A percentile compares a stretch with the other conserved stretches of the same genome.
phyloP scores from a whole-genome alignment of 2,797 vertebrate species.

The Hapalemur alaotrensis region DNA sequence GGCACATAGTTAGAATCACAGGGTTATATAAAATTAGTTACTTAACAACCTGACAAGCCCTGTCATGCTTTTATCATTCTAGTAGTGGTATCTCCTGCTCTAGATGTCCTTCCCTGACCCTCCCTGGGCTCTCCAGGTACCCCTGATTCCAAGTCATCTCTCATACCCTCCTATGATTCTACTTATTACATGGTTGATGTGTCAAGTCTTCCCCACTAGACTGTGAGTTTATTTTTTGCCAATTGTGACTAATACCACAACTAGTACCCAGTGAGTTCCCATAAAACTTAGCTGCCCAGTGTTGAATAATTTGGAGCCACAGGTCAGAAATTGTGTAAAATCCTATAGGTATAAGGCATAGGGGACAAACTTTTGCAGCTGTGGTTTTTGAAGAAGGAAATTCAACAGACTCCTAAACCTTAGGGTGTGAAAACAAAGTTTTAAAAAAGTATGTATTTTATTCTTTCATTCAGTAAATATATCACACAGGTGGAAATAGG shows the following conservation, averaged over 20 bases:
- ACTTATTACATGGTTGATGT: not conserved
- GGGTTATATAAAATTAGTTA: not conserved
- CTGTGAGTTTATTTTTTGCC: not conserved
- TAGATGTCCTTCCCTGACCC: not conserved
- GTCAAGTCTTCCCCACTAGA: not conserved
- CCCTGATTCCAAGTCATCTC: not conserved
- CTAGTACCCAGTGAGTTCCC: not conserved
- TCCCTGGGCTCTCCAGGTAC: not conserved
- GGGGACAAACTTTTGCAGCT: not conserved
- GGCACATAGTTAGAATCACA: not conserved
- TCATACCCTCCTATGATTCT: not conserved
- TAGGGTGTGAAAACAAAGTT: not conserved
- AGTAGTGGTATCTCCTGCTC: not conserved
- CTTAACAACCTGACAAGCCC: not conserved
- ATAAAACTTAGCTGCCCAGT: not conserved
- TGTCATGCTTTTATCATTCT: not conserved
- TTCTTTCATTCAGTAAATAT: not conserved
- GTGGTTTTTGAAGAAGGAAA: not conserved
- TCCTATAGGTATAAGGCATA: not conserved
- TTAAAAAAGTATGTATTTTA: not conserved
- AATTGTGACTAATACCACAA: not conserved
- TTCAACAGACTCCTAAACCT: not conserved
- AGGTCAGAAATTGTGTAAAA: not conserved
- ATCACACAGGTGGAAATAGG: not conserved
- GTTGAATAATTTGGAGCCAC: not conserved